phyloP scores from a whole-genome alignment of 2,797 vertebrate genomes.

The Tapera naevia region DNA sequence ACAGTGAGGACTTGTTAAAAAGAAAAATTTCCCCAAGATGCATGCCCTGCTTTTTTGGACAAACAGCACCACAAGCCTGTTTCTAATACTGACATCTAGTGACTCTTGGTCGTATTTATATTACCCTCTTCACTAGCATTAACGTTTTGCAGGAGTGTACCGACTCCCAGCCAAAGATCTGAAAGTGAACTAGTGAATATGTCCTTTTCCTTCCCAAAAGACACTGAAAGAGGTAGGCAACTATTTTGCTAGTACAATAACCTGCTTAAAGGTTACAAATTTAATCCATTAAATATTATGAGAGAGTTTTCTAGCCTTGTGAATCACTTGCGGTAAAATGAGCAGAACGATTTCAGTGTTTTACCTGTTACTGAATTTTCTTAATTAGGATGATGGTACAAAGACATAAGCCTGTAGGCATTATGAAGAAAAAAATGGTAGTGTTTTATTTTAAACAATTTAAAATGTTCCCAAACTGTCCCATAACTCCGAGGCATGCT shows the following conservation, averaged over 20 bases:
- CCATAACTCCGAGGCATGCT: background rate
- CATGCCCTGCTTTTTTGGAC: background rate
- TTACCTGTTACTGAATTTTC: background rate
- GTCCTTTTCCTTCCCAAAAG: background rate
- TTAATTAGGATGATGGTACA: background rate
- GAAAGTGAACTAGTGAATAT: background rate
- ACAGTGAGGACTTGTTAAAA: background rate
- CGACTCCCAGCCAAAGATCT: background rate
- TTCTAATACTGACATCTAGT: conserved; percentile 51
- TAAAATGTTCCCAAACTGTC: background rate
- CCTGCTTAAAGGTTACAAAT: background rate
- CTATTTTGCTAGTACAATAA: background rate
- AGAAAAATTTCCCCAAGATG: background rate
- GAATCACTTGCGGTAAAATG: background rate
- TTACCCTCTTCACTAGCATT: background rate
- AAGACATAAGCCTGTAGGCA: background rate
- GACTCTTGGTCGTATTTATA: background rate
- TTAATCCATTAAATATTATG: background rate
- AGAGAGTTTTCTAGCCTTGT: background rate
- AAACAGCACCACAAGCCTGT: background rate
- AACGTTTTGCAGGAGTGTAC: background rate
- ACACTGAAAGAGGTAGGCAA: background rate
- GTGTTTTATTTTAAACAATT: background rate
- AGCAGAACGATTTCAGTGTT: background rate
- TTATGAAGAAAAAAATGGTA: background rate